Conservation (phyloP, 2,888 invertebrate species). For the Arrhopalites spinosus region DNA sequence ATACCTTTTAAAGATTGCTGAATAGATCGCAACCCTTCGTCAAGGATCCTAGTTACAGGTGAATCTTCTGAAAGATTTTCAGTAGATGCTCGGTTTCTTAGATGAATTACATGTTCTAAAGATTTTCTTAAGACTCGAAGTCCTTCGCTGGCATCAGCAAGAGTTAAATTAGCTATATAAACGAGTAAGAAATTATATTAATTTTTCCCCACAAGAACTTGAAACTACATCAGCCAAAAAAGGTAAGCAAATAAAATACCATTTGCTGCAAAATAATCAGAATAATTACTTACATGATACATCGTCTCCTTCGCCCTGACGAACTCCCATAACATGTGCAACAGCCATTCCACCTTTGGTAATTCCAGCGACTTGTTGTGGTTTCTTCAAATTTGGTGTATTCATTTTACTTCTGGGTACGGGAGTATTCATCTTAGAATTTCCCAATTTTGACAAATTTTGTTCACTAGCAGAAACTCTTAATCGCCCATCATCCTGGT, state of each 20-base stretch:
- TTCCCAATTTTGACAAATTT: conserved; percentile 51
- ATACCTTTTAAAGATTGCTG: conserved; percentile 50
- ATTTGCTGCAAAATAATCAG: too few species aligned
- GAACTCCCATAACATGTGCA: conserved; percentile 54
- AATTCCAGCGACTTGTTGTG: conserved; percentile 54
- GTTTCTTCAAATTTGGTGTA: conserved; percentile 51
- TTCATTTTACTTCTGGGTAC: conserved; percentile 53
- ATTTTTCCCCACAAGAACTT: background rate
- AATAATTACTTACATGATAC: conserved; percentile 40
- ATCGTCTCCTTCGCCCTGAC: conserved; percentile 54
- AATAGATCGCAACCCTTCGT: conserved; percentile 53
- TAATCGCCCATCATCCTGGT: conserved; percentile 49
- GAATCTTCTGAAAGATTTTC: conserved; percentile 53
- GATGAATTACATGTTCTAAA: conserved; percentile 52
- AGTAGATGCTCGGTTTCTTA: conserved; percentile 46
- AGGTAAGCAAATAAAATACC: too few species aligned
- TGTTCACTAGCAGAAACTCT: conserved; percentile 55
- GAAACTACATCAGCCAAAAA: too few species aligned
- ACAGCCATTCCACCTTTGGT: conserved; percentile 41
- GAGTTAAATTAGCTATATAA: conserved; percentile 47
- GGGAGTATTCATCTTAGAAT: conserved; percentile 46
- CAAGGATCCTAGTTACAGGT: conserved; percentile 52
- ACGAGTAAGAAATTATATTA: too few species aligned
- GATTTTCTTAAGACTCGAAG: conserved; percentile 51
- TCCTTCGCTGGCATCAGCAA: conserved; percentile 49